phyloP scores from a whole-genome alignment of 2,888 invertebrate genomes.

The Camponotus fellah region DNA sequence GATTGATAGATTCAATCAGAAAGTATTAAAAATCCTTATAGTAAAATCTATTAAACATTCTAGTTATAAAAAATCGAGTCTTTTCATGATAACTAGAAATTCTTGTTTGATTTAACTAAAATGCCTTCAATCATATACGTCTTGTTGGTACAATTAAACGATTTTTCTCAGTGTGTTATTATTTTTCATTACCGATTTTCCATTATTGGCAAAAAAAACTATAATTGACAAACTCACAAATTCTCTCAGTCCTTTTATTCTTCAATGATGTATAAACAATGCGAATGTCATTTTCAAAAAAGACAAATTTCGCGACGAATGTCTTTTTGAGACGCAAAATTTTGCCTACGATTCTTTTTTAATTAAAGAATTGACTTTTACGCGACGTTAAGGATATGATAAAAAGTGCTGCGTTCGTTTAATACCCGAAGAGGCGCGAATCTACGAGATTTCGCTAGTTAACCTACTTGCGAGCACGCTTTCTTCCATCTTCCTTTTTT shows the following conservation, averaged over 20 bases:
- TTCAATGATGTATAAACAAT: neutral
- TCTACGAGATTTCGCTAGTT: slow-evolving; percentile 60
- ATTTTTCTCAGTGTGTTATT: neutral
- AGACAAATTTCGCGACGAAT: neutral
- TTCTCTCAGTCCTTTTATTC: too few relatives aligned
- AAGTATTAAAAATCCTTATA: too few relatives aligned
- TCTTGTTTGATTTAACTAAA: too few relatives aligned
- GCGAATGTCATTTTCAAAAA: neutral
- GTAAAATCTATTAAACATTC: too few relatives aligned
- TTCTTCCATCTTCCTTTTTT: slow-evolving; percentile 50
- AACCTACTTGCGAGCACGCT: slow-evolving; percentile 56
- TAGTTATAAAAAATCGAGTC: too few relatives aligned
- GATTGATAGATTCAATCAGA: too few relatives aligned
- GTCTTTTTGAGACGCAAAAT: neutral
- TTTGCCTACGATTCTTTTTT: neutral
- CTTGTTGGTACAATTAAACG: too few relatives aligned
- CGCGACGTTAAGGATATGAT: neutral
- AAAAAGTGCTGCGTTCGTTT: slow-evolving; percentile 1
- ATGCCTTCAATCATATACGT: too few relatives aligned
- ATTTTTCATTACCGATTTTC: neutral
- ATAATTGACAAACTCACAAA: neutral
- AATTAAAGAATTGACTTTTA: neutral
- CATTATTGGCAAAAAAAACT: neutral
- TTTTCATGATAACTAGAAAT: too few relatives aligned
- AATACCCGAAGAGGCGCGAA: slow-evolving; percentile 2